Evolutionary conservation across 2,797 vertebrate genomes (phyloP).

Genomic region (Chaunax sp.): DNA sequence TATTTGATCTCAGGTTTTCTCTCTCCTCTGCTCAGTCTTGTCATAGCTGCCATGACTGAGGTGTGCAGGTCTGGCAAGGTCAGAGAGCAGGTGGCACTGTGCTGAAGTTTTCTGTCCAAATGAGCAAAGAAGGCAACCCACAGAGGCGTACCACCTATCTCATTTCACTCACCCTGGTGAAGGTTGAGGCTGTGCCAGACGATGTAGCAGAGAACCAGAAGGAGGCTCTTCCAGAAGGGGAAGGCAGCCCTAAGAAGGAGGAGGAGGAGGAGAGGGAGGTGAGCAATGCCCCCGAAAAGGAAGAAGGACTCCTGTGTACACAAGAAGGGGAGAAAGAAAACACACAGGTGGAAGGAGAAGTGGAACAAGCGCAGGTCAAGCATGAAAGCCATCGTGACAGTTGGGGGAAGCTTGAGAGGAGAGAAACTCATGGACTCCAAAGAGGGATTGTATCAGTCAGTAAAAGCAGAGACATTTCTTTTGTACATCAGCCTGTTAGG

Average conservation of each 20-base stretch:
- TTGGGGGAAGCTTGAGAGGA: conserved; percentile 54
- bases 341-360: conserved; percentile 55
- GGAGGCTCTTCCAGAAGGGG: conserved; percentile 73
- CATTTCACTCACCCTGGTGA: conserved; percentile 96
- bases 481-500: conserved; percentile 59
- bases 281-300: conserved; percentile 51
- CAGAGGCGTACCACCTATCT: conserved; percentile 96
- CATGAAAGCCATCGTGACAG: conserved; percentile 59
- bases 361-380: conserved; percentile 50
- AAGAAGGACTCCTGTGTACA: conserved; percentile 43
- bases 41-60: conserved; percentile 66
- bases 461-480: conserved; percentile 66
- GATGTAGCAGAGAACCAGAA: conserved; percentile 74
- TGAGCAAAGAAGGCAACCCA: conserved; percentile 90
- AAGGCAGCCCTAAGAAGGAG: conserved; percentile 69
- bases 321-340: conserved; percentile 52
- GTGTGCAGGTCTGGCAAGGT: conserved; percentile 70
- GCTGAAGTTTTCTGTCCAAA: conserved; percentile 83
- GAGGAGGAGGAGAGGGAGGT: conserved; percentile 42
- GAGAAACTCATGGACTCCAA: conserved; percentile 54
- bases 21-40: conserved; percentile 45
- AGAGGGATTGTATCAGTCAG: conserved; percentile 51
- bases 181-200: conserved; percentile 91
- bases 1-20: conserved; percentile 44
- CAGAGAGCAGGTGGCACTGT: conserved; percentile 68